Evolutionary conservation across 2,113 vertebrate species (phyloP).

Genomic region (Pangasianodon hypophthalmus): DNA sequence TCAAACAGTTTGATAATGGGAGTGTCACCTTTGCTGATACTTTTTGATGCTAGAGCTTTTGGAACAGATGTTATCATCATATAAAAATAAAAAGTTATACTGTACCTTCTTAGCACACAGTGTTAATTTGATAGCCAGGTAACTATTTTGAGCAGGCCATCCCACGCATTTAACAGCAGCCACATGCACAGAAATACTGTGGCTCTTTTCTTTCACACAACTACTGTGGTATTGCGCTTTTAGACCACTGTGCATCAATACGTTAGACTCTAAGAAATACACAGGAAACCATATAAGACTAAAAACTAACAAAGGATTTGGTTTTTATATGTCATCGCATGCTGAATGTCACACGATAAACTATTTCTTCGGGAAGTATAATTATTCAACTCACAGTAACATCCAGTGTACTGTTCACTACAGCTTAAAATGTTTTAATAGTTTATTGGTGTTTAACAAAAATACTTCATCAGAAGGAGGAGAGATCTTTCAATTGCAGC

Average conservation of each 20-base stretch:
- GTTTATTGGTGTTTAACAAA: not conserved
- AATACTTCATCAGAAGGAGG: not conserved
- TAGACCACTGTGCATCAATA: slow-evolving; percentile 43
- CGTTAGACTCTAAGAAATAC: not conserved
- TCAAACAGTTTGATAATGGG: not conserved
- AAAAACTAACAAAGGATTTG: not conserved
- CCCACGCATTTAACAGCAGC: slow-evolving; percentile 29
- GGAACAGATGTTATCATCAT: not conserved
- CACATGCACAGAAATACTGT: not conserved
- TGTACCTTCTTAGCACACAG: too few relatives aligned
- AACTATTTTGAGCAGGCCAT: slow-evolving; percentile 39
- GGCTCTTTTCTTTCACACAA: slow-evolving; percentile 1
- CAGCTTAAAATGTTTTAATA: not conserved
- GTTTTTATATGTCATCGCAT: not conserved
- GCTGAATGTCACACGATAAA: not conserved
- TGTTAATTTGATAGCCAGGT: not conserved
- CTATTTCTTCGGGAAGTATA: not conserved
- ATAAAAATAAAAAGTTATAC: not conserved
- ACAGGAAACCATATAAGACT: not conserved
- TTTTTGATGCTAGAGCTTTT: not conserved
- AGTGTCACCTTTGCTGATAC: not conserved
- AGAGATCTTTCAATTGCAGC: not conserved
- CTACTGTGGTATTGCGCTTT: slow-evolving; percentile 39
- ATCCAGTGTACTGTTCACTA: not conserved
- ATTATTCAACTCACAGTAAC: not conserved